A percentile compares a stretch with the other conserved stretches of the same genome.
phyloP scores from a whole-genome alignment of 2,888 invertebrate species.

The Drosophila kuntzei region DNA sequence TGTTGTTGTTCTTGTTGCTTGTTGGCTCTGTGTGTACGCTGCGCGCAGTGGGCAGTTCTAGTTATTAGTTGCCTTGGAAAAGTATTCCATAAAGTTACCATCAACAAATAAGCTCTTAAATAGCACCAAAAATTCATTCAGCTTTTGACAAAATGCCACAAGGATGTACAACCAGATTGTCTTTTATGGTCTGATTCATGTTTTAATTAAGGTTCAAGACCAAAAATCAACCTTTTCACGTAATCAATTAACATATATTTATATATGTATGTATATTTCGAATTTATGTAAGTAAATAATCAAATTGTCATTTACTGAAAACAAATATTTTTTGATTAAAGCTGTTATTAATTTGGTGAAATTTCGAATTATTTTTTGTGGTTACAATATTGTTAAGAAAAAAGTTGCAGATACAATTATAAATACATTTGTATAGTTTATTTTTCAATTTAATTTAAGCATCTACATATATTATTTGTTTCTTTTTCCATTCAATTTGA shows the following conservation, averaged over 20 bases:
- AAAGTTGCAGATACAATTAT: no score
- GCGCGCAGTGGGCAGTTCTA: constrained; percentile 30
- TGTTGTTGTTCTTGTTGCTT: constrained; percentile 24
- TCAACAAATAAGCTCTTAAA: constrained; percentile 39
- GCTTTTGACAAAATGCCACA: neutral
- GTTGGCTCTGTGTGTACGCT: constrained; percentile 21
- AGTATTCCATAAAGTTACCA: constrained; percentile 25
- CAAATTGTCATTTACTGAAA: neutral
- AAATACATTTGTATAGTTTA: no score
- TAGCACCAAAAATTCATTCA: constrained; percentile 11
- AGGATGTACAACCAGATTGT: constrained; percentile 3
- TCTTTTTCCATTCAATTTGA: no score
- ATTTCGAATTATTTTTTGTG: neutral
- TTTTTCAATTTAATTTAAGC: no score
- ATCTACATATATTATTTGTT: no score
- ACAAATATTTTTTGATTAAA: neutral
- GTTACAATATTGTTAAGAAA: no score
- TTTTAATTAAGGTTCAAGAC: constrained; percentile 2
- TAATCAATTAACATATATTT: neutral
- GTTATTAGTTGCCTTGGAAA: constrained; percentile 34
- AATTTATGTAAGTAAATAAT: neutral
- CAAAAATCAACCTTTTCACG: neutral
- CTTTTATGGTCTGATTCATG: neutral
- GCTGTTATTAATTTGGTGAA: neutral
- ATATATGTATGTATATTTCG: neutral